Conservation (phyloP, 1,140 invertebrate genomes). For the Bombus superbus region DNA sequence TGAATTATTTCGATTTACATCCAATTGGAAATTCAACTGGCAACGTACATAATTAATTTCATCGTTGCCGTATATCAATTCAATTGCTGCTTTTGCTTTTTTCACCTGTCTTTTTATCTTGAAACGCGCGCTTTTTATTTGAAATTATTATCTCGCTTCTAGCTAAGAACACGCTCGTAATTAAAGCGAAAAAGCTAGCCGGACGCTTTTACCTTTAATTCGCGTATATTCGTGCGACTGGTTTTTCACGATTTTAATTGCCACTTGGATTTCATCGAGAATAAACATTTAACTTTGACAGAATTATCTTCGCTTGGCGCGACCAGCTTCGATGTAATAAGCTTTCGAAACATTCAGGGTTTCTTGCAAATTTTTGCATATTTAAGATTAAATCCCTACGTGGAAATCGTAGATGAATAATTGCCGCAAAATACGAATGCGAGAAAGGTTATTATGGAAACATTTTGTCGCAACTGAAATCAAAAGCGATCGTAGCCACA, state of each 20-base stretch:
- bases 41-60: not conserved
- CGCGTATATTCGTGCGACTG: not conserved
- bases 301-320: not conserved
- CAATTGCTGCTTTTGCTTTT: not conserved
- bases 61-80: not conserved
- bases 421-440: no score
- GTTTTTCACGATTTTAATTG: not conserved
- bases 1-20: not conserved
- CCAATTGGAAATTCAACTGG: not conserved
- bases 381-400: not conserved
- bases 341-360: not conserved
- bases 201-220: not conserved
- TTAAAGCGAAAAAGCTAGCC: not conserved
- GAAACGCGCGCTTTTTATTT: not conserved
- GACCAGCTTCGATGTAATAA: no score
- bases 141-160: not conserved
- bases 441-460: no score
- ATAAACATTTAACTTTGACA: not conserved
- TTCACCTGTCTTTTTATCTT: not conserved
- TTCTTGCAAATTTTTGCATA: rapidly evolving
- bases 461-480: no score
- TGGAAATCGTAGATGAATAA: no score
- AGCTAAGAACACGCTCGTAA: not conserved
- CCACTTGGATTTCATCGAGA: not conserved
- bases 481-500: no score